These are phyloP conservation scores for Neostethus bicornis DNA, from an alignment of 2,797 vertebrate species.

Conservation along the genomic window DNA sequence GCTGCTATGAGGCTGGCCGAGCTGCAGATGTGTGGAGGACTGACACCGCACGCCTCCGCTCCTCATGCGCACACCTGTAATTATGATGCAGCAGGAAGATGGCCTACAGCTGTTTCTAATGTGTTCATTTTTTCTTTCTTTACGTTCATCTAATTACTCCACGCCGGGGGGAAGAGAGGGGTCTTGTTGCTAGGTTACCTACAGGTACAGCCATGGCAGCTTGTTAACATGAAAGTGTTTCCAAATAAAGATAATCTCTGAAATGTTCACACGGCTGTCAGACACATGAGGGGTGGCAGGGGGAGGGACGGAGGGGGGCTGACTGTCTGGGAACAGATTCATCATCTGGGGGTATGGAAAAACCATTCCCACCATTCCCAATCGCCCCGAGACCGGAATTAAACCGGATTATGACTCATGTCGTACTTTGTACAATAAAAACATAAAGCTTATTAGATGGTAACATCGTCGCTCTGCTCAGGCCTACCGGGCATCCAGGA, in stretches of 20 bases:
- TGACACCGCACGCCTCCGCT: slow-evolving; percentile 24
- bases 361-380: slow-evolving; percentile 14
- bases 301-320: background rate
- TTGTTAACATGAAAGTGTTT: slow-evolving; percentile 52
- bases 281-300: too few relatives aligned
- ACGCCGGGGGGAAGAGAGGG: slow-evolving; percentile 1
- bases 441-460: slow-evolving; percentile 9
- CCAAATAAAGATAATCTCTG: slow-evolving; percentile 56
- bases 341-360: slow-evolving; percentile 18
- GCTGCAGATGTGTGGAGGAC: slow-evolving; percentile 16
- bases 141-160: slow-evolving; percentile 54
- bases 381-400: slow-evolving; percentile 26
- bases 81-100: slow-evolving; percentile 55
- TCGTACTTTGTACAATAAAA: slow-evolving; percentile 37
- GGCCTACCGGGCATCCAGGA: slow-evolving; percentile 25
- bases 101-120: slow-evolving; percentile 57
- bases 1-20: slow-evolving; percentile 33
- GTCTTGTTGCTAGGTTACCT: slow-evolving; percentile 70
- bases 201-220: slow-evolving; percentile 44
- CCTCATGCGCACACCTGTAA: slow-evolving; percentile 65
- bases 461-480: slow-evolving; percentile 5
- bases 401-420: slow-evolving; percentile 45
- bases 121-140: slow-evolving; percentile 37
- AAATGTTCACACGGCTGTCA: slow-evolving; percentile 24
- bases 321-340: slow-evolving; percentile 13